A percentile compares a stretch with the other conserved stretches of the same genome.
Evolutionary conservation across 2,113 vertebrate species (phyloP).

Genomic region (Xyrauchen texanus): DNA sequence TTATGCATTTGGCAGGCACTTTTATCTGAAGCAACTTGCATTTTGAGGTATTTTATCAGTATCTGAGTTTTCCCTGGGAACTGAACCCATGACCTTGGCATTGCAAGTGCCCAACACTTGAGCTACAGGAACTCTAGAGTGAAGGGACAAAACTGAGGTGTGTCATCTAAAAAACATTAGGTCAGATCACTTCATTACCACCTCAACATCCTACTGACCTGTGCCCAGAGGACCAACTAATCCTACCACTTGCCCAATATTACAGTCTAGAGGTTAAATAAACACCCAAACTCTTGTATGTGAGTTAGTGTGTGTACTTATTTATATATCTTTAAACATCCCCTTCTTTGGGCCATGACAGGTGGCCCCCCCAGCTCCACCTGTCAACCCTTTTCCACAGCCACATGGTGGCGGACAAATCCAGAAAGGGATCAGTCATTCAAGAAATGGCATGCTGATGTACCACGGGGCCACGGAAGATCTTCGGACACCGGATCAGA

Average conservation of each 20-base stretch:
- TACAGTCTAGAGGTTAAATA: neutral
- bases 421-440: conserved; percentile 80
- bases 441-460: conserved; percentile 75
- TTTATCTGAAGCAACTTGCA: too few relatives aligned
- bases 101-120: too few relatives aligned
- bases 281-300: neutral
- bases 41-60: too few relatives aligned
- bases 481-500: conserved; percentile 77
- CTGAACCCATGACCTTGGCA: too few relatives aligned
- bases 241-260: neutral
- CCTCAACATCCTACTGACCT: too few relatives aligned
- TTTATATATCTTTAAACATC: conserved; percentile 50
- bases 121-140: too few relatives aligned
- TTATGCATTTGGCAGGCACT: too few relatives aligned
- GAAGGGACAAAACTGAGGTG: too few relatives aligned
- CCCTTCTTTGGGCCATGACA: conserved; percentile 64
- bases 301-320: neutral
- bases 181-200: too few relatives aligned
- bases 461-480: conserved; percentile 64
- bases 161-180: too few relatives aligned
- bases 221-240: too few relatives aligned
- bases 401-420: conserved; percentile 60
- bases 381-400: conserved; percentile 73
- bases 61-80: too few relatives aligned
- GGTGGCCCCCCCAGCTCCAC: conserved; percentile 74